Base-by-base conservation (phyloP, 2,888 invertebrate genomes). In the Andrena camellia region DNA sequence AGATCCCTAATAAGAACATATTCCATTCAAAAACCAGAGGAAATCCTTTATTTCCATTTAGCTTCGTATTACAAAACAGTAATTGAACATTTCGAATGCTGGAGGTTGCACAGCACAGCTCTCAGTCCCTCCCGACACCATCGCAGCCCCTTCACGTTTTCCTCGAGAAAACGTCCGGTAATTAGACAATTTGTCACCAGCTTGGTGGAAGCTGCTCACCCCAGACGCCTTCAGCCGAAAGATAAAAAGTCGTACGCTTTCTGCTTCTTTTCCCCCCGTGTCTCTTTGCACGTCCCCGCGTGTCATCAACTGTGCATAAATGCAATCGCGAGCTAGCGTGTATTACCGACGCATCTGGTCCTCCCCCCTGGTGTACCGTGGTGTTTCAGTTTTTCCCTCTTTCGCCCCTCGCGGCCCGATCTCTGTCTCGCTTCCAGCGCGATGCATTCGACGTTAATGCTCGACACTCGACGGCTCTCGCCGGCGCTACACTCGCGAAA, bases 151-250 rank as follows among this genome's bases (percentile, higher is more conserved):
- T 42, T 42, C 80, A 74, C 57, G 57, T 74, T 71, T 70, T 78
- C 59, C 63, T 75, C 69, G 84, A 86, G 87, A 72, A 87, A 85
- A 85, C 74, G 83, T 69, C 75, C 75, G 70, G 81, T 83, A 83
- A 87, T 85, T 87, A 84, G 79, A 81, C 84, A 78, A 86, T 87
- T 87, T 86, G 82, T 86, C 87, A 84, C 75, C 70, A 60, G 26
- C 48, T 59, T 20, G 60, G 59, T 73, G 63, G 59, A 64, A 60
- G 33, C 29, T 52, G 23, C 54, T 52, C 59, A 29, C 52, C 64
- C 67, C 42, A 67, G 57, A 64, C 42, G 69, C 66, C 69, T 60
- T 71, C 70, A 62, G 60, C 50, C 50, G 70, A 72, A 23, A 35
- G 29, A 63, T 20, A 80, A 81, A 78, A 59, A 72, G 77, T 78